A percentile compares a stretch with the other conserved stretches of the same genome.
phyloP scores from a whole-genome alignment of 1,140 invertebrate genomes.

The Pogonognathellus flavescens region DNA sequence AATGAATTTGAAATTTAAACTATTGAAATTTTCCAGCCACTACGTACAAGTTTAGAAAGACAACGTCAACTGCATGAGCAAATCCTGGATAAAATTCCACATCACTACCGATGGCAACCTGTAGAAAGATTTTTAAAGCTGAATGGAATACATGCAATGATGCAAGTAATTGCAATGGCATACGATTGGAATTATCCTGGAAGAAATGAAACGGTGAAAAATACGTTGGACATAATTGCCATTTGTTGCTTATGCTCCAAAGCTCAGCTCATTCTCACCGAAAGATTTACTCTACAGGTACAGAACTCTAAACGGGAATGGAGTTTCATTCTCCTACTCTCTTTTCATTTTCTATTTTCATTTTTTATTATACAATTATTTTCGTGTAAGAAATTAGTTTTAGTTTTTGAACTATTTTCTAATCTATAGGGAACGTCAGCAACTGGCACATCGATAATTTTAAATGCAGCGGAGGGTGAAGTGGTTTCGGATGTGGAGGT shows the following conservation, averaged over 20 bases:
- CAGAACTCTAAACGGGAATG: neutral
- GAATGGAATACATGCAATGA: conserved; percentile 70
- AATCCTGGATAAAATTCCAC: conserved; percentile 25
- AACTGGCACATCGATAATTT: conserved; percentile 68
- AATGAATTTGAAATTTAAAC: too few relatives aligned
- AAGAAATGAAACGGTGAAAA: conserved; percentile 88
- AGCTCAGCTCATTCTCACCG: conserved; percentile 72
- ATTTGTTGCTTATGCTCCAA: conserved; percentile 91
- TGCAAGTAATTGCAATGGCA: conserved; percentile 89
- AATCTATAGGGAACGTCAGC: neutral
- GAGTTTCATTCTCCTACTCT: neutral
- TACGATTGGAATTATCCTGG: conserved; percentile 93
- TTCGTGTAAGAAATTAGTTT: neutral
- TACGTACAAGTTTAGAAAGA: conserved; percentile 33
- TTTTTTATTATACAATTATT: conserved; percentile 79
- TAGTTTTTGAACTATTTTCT: neutral
- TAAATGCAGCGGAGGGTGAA: conserved; percentile 90
- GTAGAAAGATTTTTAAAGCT: conserved; percentile 33
- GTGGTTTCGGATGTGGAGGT: conserved; percentile 91
- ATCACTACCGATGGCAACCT: conserved; percentile 59
- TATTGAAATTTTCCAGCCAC: too few relatives aligned
- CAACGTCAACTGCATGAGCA: conserved; percentile 68
- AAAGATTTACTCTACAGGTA: conserved; percentile 10
- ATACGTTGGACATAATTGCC: conserved; percentile 89
- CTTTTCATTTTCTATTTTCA: conserved; percentile 69